These are phyloP conservation scores for Chaetorhynchus papuensis DNA, from an alignment of 2,113 vertebrate genomes.

Conservation along the genomic window DNA sequence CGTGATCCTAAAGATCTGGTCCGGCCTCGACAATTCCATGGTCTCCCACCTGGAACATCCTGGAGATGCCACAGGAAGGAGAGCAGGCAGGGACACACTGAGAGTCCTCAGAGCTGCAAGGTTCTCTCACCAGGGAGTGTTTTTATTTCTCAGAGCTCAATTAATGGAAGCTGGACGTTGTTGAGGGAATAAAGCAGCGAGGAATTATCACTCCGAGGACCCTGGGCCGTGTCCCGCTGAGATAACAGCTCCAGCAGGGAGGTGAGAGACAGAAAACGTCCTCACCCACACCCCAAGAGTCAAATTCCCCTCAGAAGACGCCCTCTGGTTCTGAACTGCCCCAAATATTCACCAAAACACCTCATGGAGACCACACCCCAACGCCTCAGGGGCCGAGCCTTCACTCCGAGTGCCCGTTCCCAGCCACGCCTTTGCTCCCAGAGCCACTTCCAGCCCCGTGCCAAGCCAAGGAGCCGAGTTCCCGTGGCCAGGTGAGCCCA, in stretches of 20 bases:
- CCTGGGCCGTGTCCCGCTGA: background rate
- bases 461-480: background rate
- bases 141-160: background rate
- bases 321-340: background rate
- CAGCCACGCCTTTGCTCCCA: background rate
- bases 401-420: accelerated
- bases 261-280: background rate
- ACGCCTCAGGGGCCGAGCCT: background rate
- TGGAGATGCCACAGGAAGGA: background rate
- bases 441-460: background rate
- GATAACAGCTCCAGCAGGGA: background rate
- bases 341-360: accelerated
- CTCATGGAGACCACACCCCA: accelerated
- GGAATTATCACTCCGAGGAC: no score
- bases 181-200: background rate
- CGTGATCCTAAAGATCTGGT: no score
- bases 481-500: background rate
- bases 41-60: background rate
- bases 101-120: background rate
- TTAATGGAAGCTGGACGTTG: accelerated
- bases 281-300: accelerated
- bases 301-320: background rate
- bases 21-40: background rate
- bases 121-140: background rate
- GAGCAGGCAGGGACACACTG: background rate